Percentiles rank a stretch among this genome's conserved stretches.
phyloP scores from a whole-genome alignment of 1,140 invertebrate species.

The Danaus melanippus region DNA sequence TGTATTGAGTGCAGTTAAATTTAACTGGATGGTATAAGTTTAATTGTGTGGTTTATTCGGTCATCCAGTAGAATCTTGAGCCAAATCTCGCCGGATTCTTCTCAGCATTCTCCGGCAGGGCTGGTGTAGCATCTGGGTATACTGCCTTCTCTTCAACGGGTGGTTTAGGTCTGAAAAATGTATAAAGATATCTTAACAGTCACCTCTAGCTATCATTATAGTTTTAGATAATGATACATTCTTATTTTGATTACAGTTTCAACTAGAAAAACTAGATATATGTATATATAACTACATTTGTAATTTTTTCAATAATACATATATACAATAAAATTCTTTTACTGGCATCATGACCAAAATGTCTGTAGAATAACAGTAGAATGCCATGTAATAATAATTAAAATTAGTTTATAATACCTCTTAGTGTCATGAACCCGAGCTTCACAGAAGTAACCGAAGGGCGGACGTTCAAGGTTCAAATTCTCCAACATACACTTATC shows the following conservation, averaged over 20 bases:
- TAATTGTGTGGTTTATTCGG: conserved; percentile 39
- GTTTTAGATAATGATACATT: neutral
- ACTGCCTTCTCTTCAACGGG: conserved; percentile 62
- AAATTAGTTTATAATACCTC: conserved; percentile 36
- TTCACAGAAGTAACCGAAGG: conserved; percentile 88
- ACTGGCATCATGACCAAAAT: too few species aligned
- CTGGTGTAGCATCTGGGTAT: conserved; percentile 78
- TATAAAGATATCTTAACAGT: conserved; percentile 2
- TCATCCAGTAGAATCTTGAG: conserved; percentile 71
- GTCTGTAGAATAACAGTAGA: too few species aligned
- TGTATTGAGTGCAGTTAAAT: too few species aligned
- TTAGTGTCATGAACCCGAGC: conserved; percentile 82
- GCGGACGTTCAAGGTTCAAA: conserved; percentile 85
- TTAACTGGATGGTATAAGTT: too few species aligned
- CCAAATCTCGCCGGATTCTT: conserved; percentile 77
- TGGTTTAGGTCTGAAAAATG: conserved; percentile 74
- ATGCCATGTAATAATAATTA: neutral
- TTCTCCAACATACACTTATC: conserved; percentile 92
- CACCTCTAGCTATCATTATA: neutral
- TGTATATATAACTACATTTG: too few species aligned
- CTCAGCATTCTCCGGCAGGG: conserved; percentile 76
- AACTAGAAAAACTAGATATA: too few species aligned
- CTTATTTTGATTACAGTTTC: neutral
- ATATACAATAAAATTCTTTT: too few species aligned
- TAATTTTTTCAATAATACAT: too few species aligned